Evolutionary conservation across 92 coral and sea anemone species (phyloP).

Genomic region (Heteractis magnifica): DNA sequence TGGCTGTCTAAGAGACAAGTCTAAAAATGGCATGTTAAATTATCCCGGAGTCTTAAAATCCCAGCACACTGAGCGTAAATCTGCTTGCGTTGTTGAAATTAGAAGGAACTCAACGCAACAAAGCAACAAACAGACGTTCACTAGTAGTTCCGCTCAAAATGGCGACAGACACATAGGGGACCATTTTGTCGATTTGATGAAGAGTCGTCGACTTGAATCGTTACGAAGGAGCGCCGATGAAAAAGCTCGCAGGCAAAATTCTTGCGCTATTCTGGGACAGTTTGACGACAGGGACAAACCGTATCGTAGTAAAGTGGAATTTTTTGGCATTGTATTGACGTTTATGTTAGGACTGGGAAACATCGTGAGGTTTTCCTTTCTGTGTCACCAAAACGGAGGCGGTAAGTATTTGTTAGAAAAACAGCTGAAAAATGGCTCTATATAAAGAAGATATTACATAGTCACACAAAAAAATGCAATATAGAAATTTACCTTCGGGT

Average conservation of each 20-base stretch:
- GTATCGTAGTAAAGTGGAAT: slow-evolving; percentile 58
- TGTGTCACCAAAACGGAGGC: slow-evolving; percentile 93
- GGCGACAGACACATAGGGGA: not conserved
- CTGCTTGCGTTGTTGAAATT: slow-evolving; percentile 19
- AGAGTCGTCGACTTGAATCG: slow-evolving; percentile 26
- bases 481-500: no score
- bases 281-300: slow-evolving; percentile 43
- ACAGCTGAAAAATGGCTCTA: not conserved
- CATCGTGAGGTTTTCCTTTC: slow-evolving; percentile 76
- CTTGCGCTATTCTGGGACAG: slow-evolving; percentile 1
- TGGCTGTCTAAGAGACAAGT: not conserved
- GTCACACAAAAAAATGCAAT: no score
- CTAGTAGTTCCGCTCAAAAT: not conserved
- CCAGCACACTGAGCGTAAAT: not conserved
- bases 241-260: slow-evolving; percentile 8
- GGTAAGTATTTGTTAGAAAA: slow-evolving; percentile 49
- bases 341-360: slow-evolving; percentile 87
- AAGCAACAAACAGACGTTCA: not conserved
- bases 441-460: no score
- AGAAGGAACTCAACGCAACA: not conserved
- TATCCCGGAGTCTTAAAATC: slow-evolving; percentile 7
- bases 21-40: not conserved
- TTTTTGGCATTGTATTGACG: slow-evolving; percentile 63
- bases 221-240: slow-evolving; percentile 20
- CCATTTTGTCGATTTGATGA: slow-evolving; percentile 25